A percentile compares a stretch with the other conserved stretches of the same genome.
Conservation (phyloP, 2,797 vertebrate species). For the Galaxias olidus region DNA sequence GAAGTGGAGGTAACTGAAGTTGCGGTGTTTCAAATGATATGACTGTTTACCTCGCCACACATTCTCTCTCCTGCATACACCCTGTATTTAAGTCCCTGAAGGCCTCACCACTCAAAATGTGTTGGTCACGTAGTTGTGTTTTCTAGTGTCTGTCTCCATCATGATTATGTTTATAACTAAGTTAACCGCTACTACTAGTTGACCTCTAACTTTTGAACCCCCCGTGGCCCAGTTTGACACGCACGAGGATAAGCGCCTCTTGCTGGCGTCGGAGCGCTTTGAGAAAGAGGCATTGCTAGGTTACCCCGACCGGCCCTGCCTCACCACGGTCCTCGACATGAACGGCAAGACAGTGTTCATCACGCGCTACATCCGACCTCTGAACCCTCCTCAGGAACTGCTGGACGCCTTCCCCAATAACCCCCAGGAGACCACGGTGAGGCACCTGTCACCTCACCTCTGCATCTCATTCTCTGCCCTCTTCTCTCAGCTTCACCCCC, state of each 20-base stretch:
- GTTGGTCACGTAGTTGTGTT: too few species aligned
- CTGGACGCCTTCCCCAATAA: constrained; percentile 72
- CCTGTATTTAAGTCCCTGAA: too few species aligned
- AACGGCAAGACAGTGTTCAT: constrained; percentile 91
- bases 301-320: constrained; percentile 84
- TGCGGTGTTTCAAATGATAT: too few species aligned
- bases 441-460: constrained; percentile 15
- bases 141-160: too few species aligned
- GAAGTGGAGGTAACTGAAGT: constrained; percentile 74
- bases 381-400: constrained; percentile 88
- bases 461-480: too few species aligned
- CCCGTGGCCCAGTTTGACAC: constrained; percentile 85
- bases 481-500: too few species aligned
- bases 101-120: too few species aligned
- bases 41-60: too few species aligned
- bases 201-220: constrained; percentile 16
- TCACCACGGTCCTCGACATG: constrained; percentile 87
- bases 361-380: constrained; percentile 86
- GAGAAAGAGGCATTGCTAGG: constrained; percentile 78
- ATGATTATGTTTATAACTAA: neutral
- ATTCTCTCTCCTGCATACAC: neutral
- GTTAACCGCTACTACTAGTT: neutral
- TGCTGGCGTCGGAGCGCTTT: constrained; percentile 85
- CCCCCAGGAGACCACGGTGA: constrained; percentile 79
- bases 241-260: constrained; percentile 88